Percentiles rank a stretch among this genome's conserved stretches.
These are phyloP conservation scores for Ariolimax columbianus DNA, from an alignment of 2,888 invertebrate species.

Conservation along the genomic window DNA sequence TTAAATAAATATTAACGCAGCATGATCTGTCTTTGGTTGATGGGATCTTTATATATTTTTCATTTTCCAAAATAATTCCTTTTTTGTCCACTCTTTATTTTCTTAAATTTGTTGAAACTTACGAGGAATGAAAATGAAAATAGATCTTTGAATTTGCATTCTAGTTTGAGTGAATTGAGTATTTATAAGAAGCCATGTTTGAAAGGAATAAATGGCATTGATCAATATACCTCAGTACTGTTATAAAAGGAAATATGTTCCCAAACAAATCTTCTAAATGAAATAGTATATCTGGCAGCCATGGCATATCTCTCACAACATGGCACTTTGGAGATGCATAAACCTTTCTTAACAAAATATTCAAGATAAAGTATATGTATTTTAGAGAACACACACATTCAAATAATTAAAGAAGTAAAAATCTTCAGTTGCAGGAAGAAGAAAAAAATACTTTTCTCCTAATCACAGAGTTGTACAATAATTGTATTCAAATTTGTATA, in stretches of 20 bases:
- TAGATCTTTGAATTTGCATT: too few relatives aligned
- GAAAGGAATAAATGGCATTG: neutral
- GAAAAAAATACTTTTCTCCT: neutral
- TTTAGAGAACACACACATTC: neutral
- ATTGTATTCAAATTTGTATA: neutral
- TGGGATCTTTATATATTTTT: conserved; percentile 43
- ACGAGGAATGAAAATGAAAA: neutral
- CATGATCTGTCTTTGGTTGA: conserved; percentile 59
- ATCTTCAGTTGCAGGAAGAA: neutral
- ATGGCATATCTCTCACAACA: neutral
- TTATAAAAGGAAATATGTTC: neutral
- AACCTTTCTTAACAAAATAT: neutral
- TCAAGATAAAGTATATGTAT: neutral
- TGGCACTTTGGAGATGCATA: neutral
- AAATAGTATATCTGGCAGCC: neutral
- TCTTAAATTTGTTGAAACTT: neutral
- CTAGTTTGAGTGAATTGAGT: too few relatives aligned
- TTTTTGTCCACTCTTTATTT: neutral
- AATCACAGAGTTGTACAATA: too few relatives aligned
- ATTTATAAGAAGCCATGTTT: neutral
- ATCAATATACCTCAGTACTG: neutral
- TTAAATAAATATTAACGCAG: conserved; percentile 50
- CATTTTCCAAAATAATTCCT: conserved; percentile 62
- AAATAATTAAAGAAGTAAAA: neutral
- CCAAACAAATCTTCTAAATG: neutral